These are phyloP conservation scores for Cranoglanis bouderius DNA, from an alignment of 2,113 vertebrate species.

Conservation along the genomic window DNA sequence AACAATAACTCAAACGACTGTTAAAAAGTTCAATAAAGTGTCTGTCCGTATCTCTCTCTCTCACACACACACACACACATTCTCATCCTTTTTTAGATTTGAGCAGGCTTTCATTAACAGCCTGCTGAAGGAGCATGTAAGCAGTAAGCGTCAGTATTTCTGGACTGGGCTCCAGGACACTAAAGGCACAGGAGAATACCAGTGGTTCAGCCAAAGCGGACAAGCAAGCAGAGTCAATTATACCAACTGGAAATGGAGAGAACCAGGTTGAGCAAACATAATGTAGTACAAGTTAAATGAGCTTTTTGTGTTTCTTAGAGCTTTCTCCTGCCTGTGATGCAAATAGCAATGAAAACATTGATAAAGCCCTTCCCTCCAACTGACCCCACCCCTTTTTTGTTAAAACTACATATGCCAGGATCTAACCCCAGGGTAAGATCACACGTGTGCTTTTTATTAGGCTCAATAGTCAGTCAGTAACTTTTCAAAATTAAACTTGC, in stretches of 20 bases:
- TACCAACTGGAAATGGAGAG: conserved; percentile 84
- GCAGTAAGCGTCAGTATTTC: conserved; percentile 74
- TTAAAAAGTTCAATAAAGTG: not conserved
- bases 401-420: not conserved
- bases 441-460: not conserved
- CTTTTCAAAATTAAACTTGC: not conserved
- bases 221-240: conserved; percentile 69
- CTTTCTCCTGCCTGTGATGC: not conserved
- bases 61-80: not conserved
- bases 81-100: conserved; percentile 76
- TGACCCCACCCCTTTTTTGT: not conserved
- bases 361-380: not conserved
- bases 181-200: conserved; percentile 80
- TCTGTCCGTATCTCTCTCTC: not conserved
- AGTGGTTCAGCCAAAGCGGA: conserved; percentile 76
- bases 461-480: not conserved
- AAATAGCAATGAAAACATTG: not conserved
- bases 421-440: not conserved
- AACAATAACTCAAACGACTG: not conserved
- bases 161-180: conserved; percentile 88
- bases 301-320: not conserved
- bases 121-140: conserved; percentile 78
- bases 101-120: conserved; percentile 91
- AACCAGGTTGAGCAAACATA: conserved; percentile 78
- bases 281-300: not conserved